These are phyloP conservation scores for Rhynchophorus ferrugineus DNA, from an alignment of 1,140 invertebrate species.

Conservation along the genomic window DNA sequence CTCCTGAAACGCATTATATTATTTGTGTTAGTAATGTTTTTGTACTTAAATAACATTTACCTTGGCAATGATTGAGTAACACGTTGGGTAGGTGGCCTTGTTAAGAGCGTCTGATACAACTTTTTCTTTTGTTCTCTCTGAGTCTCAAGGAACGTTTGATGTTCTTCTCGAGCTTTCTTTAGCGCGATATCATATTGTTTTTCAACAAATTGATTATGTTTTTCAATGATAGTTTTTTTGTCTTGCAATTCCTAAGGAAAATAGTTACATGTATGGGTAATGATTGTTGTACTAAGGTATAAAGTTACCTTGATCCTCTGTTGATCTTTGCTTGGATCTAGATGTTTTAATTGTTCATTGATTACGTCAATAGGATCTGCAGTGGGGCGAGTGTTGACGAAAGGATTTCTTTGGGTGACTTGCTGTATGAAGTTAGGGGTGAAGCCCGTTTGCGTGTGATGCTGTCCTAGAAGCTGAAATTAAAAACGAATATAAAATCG, in stretches of 20 bases:
- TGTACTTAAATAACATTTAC: not conserved
- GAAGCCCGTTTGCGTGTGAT: constrained; percentile 40
- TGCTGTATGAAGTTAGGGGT: constrained; percentile 31
- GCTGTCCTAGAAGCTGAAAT: constrained; percentile 26
- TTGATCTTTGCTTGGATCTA: constrained; percentile 52
- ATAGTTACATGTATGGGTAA: not conserved
- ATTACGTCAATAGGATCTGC: constrained; percentile 32
- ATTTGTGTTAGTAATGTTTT: not conserved
- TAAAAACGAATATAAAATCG: too few relatives aligned
- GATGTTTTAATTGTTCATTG: constrained; percentile 42
- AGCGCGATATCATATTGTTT: constrained; percentile 61
- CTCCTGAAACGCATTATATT: constrained; percentile 22
- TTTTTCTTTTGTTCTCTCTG: constrained; percentile 45
- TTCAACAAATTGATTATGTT: constrained; percentile 60
- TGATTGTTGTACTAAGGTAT: not conserved
- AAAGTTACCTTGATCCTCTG: constrained; percentile 44
- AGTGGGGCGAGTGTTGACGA: constrained; percentile 35
- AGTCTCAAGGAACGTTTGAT: constrained; percentile 53
- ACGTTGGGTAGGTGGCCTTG: constrained; percentile 27
- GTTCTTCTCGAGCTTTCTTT: constrained; percentile 56
- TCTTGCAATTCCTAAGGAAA: constrained; percentile 47
- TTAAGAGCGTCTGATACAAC: constrained; percentile 40
- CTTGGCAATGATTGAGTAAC: constrained; percentile 31
- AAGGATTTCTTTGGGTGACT: constrained; percentile 22
- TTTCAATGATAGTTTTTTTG: constrained; percentile 57